Conservation (phyloP, 2,888 invertebrate genomes). For the Eupithecia subumbrata region DNA sequence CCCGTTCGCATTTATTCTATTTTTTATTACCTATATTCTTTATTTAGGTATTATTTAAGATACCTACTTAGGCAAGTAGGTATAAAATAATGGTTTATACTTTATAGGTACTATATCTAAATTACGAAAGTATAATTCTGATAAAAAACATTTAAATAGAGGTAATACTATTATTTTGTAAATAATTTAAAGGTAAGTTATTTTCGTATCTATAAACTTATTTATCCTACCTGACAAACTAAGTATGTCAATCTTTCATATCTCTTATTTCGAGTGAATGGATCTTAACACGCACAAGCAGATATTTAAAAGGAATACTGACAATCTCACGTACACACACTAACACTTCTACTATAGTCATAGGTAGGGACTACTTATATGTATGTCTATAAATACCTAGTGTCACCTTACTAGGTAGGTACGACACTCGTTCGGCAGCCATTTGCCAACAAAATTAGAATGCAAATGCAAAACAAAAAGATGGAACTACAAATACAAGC, state of each 20-base stretch:
- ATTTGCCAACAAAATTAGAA: conserved; percentile 83
- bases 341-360: not conserved
- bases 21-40: too few species aligned
- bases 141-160: not conserved
- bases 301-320: not conserved
- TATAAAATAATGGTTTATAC: too few species aligned
- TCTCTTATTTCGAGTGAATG: not conserved
- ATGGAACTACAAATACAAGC: conserved; percentile 39
- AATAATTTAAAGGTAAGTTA: not conserved
- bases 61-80: too few species aligned
- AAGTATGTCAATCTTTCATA: not conserved
- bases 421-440: conserved; percentile 73
- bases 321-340: conserved; percentile 2
- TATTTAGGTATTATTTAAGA: too few species aligned
- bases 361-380: conserved; percentile 31
- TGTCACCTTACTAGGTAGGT: conserved; percentile 68
- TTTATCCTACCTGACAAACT: not conserved
- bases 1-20: too few species aligned
- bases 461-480: conserved; percentile 75
- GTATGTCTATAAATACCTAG: conserved; percentile 51
- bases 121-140: not conserved
- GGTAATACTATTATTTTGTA: not conserved
- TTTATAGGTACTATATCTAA: too few species aligned
- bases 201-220: not conserved
- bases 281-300: conserved; percentile 13